These are phyloP conservation scores for Tribolium madens DNA, from an alignment of 1,140 invertebrate genomes.

Conservation along the genomic window DNA sequence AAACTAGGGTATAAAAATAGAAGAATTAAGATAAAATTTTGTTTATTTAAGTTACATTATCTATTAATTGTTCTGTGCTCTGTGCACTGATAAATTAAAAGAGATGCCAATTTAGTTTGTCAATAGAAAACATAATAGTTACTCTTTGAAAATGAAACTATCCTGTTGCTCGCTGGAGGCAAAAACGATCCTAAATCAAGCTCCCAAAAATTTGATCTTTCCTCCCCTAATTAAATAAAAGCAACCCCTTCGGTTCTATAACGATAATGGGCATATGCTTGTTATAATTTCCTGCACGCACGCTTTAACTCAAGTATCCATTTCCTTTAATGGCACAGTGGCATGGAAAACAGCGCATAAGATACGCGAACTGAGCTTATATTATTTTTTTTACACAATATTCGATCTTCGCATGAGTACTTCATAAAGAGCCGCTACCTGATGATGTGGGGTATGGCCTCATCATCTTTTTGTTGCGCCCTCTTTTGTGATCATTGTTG, in stretches of 20 bases:
- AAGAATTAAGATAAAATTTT: too few species aligned
- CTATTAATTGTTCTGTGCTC: too few species aligned
- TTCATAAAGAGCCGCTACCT: constrained; percentile 14
- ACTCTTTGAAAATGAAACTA: background rate
- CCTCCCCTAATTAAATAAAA: constrained; percentile 37
- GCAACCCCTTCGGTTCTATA: constrained; percentile 38
- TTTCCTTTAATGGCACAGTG: constrained; percentile 27
- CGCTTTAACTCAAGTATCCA: constrained; percentile 45
- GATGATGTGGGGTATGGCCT: constrained; percentile 10
- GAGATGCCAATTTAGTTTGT: background rate
- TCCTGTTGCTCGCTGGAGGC: background rate
- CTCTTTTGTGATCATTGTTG: constrained; percentile 57
- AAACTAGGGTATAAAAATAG: too few species aligned
- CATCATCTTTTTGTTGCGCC: constrained; percentile 44
- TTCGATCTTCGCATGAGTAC: constrained; percentile 16
- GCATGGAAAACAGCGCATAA: constrained; percentile 16
- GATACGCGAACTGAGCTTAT: constrained; percentile 4
- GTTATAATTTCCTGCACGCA: constrained; percentile 44
- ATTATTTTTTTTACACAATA: background rate
- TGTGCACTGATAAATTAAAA: background rate
- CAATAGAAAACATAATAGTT: background rate
- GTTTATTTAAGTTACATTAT: too few species aligned
- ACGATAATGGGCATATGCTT: constrained; percentile 43
- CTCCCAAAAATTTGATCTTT: constrained; percentile 30
- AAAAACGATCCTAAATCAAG: background rate